Evolutionary conservation across 2,797 vertebrate genomes (phyloP).

Genomic region (Enteromius thamalakanensis): DNA sequence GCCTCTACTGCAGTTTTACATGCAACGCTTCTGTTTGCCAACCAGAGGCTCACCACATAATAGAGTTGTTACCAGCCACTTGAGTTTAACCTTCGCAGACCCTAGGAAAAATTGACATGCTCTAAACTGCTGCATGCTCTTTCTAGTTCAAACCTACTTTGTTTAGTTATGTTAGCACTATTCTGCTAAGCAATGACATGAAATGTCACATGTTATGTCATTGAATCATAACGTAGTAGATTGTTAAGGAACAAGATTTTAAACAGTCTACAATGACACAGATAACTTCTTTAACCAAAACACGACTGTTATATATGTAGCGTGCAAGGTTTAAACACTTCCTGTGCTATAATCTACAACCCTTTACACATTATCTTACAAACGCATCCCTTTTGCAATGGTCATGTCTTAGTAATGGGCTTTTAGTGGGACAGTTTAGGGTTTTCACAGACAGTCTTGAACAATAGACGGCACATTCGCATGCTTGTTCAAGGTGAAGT

Average conservation of each 20-base stretch:
- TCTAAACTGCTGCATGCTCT: slow-evolving; percentile 66
- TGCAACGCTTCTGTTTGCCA: slow-evolving; percentile 85
- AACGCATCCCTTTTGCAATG: slow-evolving; percentile 67
- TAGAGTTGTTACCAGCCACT: slow-evolving; percentile 82
- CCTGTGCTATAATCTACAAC: slow-evolving; percentile 44
- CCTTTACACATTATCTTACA: slow-evolving; percentile 65
- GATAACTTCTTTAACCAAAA: slow-evolving; percentile 4
- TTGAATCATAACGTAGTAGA: neutral
- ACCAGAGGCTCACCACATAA: slow-evolving; percentile 82
- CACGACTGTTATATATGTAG: neutral
- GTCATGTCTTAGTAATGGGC: slow-evolving; percentile 66
- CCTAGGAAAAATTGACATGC: slow-evolving; percentile 61
- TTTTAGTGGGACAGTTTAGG: slow-evolving; percentile 71
- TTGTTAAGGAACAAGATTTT: neutral
- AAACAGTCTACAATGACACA: neutral
- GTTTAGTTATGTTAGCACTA: slow-evolving; percentile 33
- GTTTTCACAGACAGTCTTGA: slow-evolving; percentile 65
- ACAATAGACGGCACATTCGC: slow-evolving; percentile 59
- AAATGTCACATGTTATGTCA: neutral
- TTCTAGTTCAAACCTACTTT: slow-evolving; percentile 45
- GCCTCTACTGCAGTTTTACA: slow-evolving; percentile 85
- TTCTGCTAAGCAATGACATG: slow-evolving; percentile 37
- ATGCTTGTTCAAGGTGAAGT: slow-evolving; percentile 20
- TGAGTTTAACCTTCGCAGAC: slow-evolving; percentile 78
- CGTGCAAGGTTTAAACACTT: slow-evolving; percentile 34